A percentile compares a stretch with the other conserved stretches of the same genome.
Evolutionary conservation across 2,113 vertebrate species (phyloP).

Genomic region (Odontesthes bonariensis): DNA sequence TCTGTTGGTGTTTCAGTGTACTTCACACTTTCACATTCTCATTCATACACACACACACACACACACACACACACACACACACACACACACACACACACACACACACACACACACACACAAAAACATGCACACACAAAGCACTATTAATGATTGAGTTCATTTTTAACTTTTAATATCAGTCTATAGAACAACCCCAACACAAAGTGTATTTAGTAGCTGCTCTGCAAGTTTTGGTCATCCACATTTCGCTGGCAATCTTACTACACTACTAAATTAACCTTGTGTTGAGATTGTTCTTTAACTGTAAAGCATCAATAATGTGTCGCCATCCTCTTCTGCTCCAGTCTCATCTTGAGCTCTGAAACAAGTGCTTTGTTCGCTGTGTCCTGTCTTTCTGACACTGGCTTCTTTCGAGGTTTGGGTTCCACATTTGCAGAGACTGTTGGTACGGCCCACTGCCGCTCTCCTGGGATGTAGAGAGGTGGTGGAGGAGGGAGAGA

Average conservation of each 20-base stretch:
- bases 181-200: background rate
- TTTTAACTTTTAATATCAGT: conserved; percentile 12
- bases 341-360: conserved; percentile 94
- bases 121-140: conserved; percentile 15
- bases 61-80: conserved; percentile 1
- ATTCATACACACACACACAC: background rate
- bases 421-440: conserved; percentile 85
- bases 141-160: conserved; percentile 15
- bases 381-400: conserved; percentile 68
- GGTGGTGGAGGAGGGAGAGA: conserved; percentile 78
- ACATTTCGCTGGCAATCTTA: background rate
- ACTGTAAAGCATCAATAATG: conserved; percentile 67
- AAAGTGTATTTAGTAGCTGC: conserved; percentile 9
- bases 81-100: background rate
- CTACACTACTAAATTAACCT: background rate
- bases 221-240: background rate
- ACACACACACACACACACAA: conserved; percentile 2
- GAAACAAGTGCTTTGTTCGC: conserved; percentile 89
- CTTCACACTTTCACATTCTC: conserved; percentile 4
- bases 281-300: conserved; percentile 4
- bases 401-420: conserved; percentile 69
- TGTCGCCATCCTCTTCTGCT: conserved; percentile 83
- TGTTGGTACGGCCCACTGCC: conserved; percentile 83
- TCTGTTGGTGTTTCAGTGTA: conserved; percentile 18
- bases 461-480: conserved; percentile 29